These are phyloP conservation scores for Drosophila busckii DNA, from an alignment of 1,140 invertebrate species.

Conservation along the genomic window DNA sequence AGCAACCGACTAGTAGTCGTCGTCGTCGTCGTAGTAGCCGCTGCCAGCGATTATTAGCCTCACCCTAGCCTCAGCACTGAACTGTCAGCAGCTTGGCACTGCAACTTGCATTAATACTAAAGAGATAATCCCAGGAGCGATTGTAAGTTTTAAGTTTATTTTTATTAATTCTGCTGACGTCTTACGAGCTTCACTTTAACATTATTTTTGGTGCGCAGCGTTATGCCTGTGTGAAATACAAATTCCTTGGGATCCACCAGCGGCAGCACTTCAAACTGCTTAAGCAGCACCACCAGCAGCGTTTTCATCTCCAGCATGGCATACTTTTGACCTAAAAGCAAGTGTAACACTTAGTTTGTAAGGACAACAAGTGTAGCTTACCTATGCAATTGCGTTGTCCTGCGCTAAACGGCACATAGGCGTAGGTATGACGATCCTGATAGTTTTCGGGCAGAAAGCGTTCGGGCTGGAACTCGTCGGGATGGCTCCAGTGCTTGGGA, in stretches of 20 bases:
- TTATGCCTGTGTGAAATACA: conserved; percentile 53
- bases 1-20: conserved; percentile 6
- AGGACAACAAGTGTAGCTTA: neutral
- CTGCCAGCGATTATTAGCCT: conserved; percentile 60
- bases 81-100: conserved; percentile 1
- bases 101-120: neutral
- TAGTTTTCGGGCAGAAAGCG: conserved; percentile 85
- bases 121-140: too few relatives aligned
- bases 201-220: conserved; percentile 45
- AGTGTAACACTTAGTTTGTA: neutral
- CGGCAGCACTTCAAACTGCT: conserved; percentile 66
- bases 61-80: neutral
- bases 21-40: conserved; percentile 1
- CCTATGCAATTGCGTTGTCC: conserved; percentile 74
- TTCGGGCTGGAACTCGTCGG: conserved; percentile 87
- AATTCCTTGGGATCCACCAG: conserved; percentile 64
- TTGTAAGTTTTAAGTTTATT: too few relatives aligned
- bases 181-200: conserved; percentile 53
- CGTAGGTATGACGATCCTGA: conserved; percentile 76
- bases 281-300: conserved; percentile 75
- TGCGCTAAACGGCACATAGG: conserved; percentile 82
- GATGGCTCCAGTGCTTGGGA: conserved; percentile 83
- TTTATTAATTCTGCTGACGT: conserved; percentile 17
- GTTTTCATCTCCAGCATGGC: conserved; percentile 80
- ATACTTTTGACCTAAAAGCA: conserved; percentile 75